These are phyloP conservation scores for Meta bourneti DNA, from an alignment of 2,888 invertebrate species.

Conservation along the genomic window DNA sequence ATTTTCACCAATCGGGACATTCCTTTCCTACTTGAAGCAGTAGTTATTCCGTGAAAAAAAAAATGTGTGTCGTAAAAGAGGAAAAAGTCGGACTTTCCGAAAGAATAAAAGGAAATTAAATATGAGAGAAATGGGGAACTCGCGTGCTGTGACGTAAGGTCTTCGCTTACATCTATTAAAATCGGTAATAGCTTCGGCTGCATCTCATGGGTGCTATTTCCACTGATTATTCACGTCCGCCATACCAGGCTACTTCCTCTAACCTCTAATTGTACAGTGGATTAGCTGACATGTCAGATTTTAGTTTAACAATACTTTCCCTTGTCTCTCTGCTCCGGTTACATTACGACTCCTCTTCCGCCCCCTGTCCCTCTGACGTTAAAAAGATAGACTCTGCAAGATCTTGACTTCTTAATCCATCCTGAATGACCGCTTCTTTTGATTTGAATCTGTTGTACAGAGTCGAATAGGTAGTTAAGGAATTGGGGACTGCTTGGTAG, in stretches of 20 bases:
- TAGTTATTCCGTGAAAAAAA: slow-evolving; percentile 25
- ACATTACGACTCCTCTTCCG: background rate
- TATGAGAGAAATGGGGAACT: slow-evolving; percentile 52
- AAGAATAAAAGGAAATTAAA: slow-evolving; percentile 60
- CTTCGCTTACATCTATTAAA: slow-evolving; percentile 65
- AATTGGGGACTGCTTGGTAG: background rate
- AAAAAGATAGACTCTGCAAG: background rate
- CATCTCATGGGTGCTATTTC: slow-evolving; percentile 64
- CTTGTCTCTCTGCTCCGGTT: background rate
- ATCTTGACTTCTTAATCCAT: background rate
- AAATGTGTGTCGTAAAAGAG: slow-evolving; percentile 13
- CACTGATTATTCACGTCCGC: slow-evolving; percentile 68
- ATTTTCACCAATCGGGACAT: slow-evolving; percentile 6
- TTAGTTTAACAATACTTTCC: slow-evolving; percentile 24
- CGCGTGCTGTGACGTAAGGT: slow-evolving; percentile 50
- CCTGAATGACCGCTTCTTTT: background rate
- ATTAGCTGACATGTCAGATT: slow-evolving; percentile 69
- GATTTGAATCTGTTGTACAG: background rate
- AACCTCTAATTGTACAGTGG: slow-evolving; percentile 64
- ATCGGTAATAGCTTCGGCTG: slow-evolving; percentile 64
- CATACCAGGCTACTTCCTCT: slow-evolving; percentile 41
- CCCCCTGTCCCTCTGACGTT: background rate
- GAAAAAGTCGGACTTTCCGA: slow-evolving; percentile 13
- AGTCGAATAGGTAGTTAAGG: background rate
- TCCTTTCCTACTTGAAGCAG: slow-evolving; percentile 4